Evolutionary conservation across 2,888 invertebrate genomes (phyloP).

Genomic region (Notodromas monacha): DNA sequence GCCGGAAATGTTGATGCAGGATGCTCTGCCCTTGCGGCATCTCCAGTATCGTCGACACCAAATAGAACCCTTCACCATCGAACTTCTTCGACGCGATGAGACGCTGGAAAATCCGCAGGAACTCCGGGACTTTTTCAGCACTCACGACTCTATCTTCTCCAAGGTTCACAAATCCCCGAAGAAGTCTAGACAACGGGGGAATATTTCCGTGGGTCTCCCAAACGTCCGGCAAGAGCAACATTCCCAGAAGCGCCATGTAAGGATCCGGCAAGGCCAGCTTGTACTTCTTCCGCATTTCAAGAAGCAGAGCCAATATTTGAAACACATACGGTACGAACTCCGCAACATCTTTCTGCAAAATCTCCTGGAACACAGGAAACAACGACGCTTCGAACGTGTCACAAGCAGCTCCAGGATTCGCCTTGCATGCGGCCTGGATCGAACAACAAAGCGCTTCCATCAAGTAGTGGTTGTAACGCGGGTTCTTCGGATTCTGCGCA

Average conservation of each 20-base stretch:
- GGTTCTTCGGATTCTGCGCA: conserved; percentile 59
- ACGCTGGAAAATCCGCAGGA: conserved; percentile 84
- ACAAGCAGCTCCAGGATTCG: conserved; percentile 35
- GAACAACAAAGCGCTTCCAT: conserved; percentile 68
- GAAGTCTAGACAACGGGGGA: conserved; percentile 59
- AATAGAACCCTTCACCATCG: conserved; percentile 79
- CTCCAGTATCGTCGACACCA: too few relatives aligned
- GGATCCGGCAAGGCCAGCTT: conserved; percentile 31
- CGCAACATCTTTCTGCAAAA: conserved; percentile 62
- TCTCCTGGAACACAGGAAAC: conserved; percentile 78
- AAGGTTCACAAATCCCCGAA: conserved; percentile 49
- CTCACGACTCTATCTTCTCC: conserved; percentile 31
- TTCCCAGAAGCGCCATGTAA: conserved; percentile 64
- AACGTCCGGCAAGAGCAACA: conserved; percentile 51
- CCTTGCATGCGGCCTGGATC: conserved; percentile 25
- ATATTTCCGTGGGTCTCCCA: conserved; percentile 85
- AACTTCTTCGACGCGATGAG: conserved; percentile 72
- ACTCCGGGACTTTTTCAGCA: conserved; percentile 31
- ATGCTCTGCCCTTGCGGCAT: too few relatives aligned
- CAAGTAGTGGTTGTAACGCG: conserved; percentile 90
- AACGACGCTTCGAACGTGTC: conserved; percentile 59
- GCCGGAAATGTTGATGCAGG: conserved; percentile 44
- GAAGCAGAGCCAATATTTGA: conserved; percentile 65
- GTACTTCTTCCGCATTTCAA: conserved; percentile 28
- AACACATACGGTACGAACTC: conserved; percentile 97